Conservation (phyloP, 2,888 invertebrate genomes). For the Frankliniella fusca region DNA sequence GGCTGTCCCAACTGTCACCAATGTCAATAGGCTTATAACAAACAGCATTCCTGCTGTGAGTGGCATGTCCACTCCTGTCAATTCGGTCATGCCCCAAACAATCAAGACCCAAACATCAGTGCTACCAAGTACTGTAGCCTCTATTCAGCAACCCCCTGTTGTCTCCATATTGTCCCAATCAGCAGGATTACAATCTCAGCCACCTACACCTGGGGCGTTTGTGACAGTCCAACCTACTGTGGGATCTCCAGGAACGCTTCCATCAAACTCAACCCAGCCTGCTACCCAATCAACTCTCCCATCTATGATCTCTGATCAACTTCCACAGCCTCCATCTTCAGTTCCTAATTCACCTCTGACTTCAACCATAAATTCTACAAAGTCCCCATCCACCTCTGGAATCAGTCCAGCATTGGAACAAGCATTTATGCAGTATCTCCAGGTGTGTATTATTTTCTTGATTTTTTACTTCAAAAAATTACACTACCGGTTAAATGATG, state of each 20-base stretch:
- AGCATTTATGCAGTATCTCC: neutral
- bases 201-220: neutral
- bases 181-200: neutral
- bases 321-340: neutral
- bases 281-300: neutral
- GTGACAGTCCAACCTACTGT: neutral
- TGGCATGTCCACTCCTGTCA: neutral
- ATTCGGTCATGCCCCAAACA: neutral
- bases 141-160: neutral
- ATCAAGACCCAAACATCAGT: neutral
- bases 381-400: neutral
- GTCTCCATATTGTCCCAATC: neutral
- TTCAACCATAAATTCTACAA: neutral
- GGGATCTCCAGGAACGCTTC: neutral
- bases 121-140: neutral
- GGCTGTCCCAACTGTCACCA: neutral
- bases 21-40: neutral
- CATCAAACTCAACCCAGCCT: neutral
- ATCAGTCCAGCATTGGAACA: neutral
- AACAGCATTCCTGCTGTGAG: neutral
- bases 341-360: neutral
- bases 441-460: neutral
- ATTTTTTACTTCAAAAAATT: neutral
- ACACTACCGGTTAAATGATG: neutral
- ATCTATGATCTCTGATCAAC: neutral